A percentile compares a stretch with the other conserved stretches of the same genome.
Evolutionary conservation across 2,888 invertebrate species (phyloP).

Genomic region (Yponomeuta malinellus): DNA sequence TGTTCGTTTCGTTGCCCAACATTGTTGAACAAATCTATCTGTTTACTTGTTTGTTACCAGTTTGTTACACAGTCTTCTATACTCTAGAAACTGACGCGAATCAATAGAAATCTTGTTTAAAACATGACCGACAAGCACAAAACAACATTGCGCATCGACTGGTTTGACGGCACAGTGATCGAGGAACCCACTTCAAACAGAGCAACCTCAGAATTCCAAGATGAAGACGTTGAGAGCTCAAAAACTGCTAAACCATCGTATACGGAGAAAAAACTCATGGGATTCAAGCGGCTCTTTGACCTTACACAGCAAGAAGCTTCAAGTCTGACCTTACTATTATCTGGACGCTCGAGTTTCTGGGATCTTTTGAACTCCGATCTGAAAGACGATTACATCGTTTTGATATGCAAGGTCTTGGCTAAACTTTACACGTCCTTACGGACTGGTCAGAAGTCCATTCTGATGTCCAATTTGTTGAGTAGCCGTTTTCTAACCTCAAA

Average conservation of each 20-base stretch:
- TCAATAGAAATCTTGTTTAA: not conserved
- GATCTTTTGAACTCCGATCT: constrained; percentile 55
- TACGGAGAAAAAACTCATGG: constrained; percentile 58
- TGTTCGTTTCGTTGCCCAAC: too few species aligned
- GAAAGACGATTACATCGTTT: constrained; percentile 63
- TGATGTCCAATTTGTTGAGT: constrained; percentile 38
- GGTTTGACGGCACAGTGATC: constrained; percentile 66
- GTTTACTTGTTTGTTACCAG: too few species aligned
- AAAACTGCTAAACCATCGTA: constrained; percentile 31
- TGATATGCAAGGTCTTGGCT: constrained; percentile 60
- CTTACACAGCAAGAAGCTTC: constrained; percentile 54
- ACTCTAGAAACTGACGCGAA: not conserved
- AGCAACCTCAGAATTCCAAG: constrained; percentile 40
- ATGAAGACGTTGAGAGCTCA: constrained; percentile 37
- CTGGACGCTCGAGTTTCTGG: constrained; percentile 62
- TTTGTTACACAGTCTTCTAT: too few species aligned
- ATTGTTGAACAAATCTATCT: too few species aligned
- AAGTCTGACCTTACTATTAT: constrained; percentile 54
- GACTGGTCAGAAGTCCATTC: constrained; percentile 47
- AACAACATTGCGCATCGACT: constrained; percentile 59
- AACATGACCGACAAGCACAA: constrained; percentile 46
- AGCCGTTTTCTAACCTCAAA: constrained; percentile 46
- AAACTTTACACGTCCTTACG: constrained; percentile 51
- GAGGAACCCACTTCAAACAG: constrained; percentile 35
- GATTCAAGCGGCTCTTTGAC: constrained; percentile 60